Base-by-base conservation (phyloP, 2,888 invertebrate species). In the Ornithoptera alexandrae region DNA sequence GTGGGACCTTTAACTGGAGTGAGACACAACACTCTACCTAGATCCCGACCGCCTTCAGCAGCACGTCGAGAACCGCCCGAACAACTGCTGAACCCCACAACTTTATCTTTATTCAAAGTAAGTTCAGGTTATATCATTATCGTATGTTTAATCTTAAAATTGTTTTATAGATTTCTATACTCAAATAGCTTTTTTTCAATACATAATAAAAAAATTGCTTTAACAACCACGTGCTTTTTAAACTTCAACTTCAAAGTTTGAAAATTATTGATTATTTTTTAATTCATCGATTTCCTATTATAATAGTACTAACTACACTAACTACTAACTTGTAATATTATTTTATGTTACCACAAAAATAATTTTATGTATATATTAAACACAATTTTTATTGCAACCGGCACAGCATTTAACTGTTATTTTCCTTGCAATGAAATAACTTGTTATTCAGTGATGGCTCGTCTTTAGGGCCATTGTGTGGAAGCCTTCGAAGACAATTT, bases 21-120 rank as follows among this genome's bases (percentile, higher is more conserved):
- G 30, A 79, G 90, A 74, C 88, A 92, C 73, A 93, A 92, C 73
- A 93, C 93, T 0, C 80, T 93, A 42, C 93, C 93, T 4, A 81
- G 93, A 58, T 84, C 88, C 24, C 82, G 86, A 1, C 89, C 90
- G n/a, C 77, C 88, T 0, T 82, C 87, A 2, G 79, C 84, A 3
- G 80, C 82, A 12, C 81, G 85, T 65, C 78, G 85, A 10, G 88
- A 87, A n/a, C 76, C 81, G 4, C 74, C 76, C 15, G 79, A 84
- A 39, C 79, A 81, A n/a, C 78, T 87, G 50, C 76, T 88, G 74
- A 87, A 84, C 74, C 87, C 83, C 70, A 90, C 87, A 20, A 92
- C 92, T 15, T 76, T 92, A 68, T 77, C 84, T 30, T 78, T 92
- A 62, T 92, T 92, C 81, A 85, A 90, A 88, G 92, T 92, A 88